Percentiles rank a stretch among this genome's conserved stretches.
Conservation (phyloP, 2,113 vertebrate species). For the Rynchops niger region DNA sequence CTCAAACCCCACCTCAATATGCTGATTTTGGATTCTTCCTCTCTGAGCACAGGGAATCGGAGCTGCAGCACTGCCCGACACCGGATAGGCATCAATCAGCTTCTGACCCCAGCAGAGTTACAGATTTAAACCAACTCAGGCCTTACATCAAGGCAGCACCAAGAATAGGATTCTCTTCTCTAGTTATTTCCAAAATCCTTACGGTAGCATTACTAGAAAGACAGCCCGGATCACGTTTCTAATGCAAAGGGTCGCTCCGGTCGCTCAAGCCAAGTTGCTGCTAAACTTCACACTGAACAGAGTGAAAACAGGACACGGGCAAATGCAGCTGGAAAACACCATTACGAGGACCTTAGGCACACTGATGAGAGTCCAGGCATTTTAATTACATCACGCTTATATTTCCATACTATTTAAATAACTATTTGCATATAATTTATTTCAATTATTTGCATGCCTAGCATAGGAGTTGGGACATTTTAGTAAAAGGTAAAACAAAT, state of each 20-base stretch:
- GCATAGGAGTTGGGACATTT: neutral
- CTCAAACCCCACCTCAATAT: neutral
- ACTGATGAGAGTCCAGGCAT: neutral
- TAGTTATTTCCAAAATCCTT: neutral
- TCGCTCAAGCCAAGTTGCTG: neutral
- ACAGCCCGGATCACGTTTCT: neutral
- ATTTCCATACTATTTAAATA: neutral
- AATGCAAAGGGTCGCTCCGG: rapidly evolving
- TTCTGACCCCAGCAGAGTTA: neutral
- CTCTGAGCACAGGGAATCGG: rapidly evolving
- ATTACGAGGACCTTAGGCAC: neutral
- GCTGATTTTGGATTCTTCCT: neutral
- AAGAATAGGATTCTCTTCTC: neutral
- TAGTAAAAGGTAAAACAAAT: conserved; percentile 30
- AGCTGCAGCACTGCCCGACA: neutral
- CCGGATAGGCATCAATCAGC: rapidly evolving
- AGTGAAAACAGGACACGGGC: neutral
- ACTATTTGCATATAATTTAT: conserved; percentile 4
- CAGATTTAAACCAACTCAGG: neutral
- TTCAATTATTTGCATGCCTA: conserved; percentile 19
- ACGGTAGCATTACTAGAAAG: neutral
- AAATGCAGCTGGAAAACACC: neutral
- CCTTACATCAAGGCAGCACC: neutral
- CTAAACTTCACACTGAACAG: neutral
- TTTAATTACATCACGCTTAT: neutral